phyloP scores from a whole-genome alignment of 2,113 vertebrate species.

The Sakesphorus luctuosus region DNA sequence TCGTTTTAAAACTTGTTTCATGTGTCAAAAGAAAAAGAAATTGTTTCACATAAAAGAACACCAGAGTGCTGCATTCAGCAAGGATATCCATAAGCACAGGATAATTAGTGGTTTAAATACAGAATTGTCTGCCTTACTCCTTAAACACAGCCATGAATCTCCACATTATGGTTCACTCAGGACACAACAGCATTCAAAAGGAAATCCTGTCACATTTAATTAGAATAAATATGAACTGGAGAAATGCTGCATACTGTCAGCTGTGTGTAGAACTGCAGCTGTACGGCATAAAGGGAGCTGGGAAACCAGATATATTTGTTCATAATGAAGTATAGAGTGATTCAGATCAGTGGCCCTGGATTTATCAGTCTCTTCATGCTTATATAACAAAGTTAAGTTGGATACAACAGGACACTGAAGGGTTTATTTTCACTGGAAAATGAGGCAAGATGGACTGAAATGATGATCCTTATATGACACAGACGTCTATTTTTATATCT shows the following conservation, averaged over 20 bases:
- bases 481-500: not conserved
- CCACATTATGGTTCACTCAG: not conserved
- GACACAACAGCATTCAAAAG: not conserved
- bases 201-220: not conserved
- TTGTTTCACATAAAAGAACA: not conserved
- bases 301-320: not conserved
- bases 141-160: not conserved
- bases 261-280: not conserved
- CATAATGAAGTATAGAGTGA: not conserved
- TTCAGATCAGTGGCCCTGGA: not conserved
- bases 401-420: not conserved
- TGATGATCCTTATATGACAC: not conserved
- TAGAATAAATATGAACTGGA: not conserved
- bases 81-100: not conserved
- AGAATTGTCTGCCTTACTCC: not conserved
- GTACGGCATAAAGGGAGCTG: not conserved
- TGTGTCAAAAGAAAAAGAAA: not conserved
- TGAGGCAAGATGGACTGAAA: not conserved
- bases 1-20: not conserved
- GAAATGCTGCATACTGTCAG: not conserved
- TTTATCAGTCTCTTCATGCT: not conserved
- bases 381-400: not conserved
- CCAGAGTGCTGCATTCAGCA: not conserved
- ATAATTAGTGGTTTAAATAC: not conserved
- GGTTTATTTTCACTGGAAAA: not conserved